Conservation (phyloP, 2,113 vertebrate genomes). For the Cavia aperea region DNA sequence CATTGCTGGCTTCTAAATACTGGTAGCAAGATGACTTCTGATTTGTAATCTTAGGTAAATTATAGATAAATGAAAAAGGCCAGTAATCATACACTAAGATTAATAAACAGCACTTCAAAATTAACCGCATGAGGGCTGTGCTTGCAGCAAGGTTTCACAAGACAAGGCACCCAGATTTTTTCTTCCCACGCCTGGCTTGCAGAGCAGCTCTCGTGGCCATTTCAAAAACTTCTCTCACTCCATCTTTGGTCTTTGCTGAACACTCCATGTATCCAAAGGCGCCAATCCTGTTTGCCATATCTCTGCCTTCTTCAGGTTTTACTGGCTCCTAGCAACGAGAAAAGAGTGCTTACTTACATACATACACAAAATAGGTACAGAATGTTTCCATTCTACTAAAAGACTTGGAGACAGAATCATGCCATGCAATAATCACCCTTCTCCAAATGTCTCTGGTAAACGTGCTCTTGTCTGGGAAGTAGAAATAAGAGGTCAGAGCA, state of each 20-base stretch:
- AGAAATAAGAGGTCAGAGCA: neutral
- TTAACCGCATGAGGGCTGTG: conserved; percentile 79
- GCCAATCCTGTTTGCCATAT: conserved; percentile 85
- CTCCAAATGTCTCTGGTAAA: neutral
- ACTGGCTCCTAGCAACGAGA: conserved; percentile 78
- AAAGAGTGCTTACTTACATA: neutral
- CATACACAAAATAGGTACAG: neutral
- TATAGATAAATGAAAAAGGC: conserved; percentile 86
- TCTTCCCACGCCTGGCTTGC: conserved; percentile 84
- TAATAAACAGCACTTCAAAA: conserved; percentile 86
- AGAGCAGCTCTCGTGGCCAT: conserved; percentile 87
- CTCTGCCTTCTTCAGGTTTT: conserved; percentile 83
- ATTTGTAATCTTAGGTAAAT: conserved; percentile 86
- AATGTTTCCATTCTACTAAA: neutral
- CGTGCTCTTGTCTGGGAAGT: neutral
- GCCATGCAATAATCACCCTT: neutral
- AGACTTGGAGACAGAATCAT: neutral
- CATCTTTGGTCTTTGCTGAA: conserved; percentile 87
- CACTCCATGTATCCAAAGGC: conserved; percentile 87
- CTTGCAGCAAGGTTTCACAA: conserved; percentile 81
- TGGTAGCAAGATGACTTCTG: conserved; percentile 83
- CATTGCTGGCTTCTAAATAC: conserved; percentile 86
- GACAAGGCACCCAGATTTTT: conserved; percentile 84
- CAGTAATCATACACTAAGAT: conserved; percentile 87
- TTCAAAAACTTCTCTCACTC: conserved; percentile 86